Base-by-base conservation (phyloP, 2,797 vertebrate genomes). In the Bovichtus diacanthus region DNA sequence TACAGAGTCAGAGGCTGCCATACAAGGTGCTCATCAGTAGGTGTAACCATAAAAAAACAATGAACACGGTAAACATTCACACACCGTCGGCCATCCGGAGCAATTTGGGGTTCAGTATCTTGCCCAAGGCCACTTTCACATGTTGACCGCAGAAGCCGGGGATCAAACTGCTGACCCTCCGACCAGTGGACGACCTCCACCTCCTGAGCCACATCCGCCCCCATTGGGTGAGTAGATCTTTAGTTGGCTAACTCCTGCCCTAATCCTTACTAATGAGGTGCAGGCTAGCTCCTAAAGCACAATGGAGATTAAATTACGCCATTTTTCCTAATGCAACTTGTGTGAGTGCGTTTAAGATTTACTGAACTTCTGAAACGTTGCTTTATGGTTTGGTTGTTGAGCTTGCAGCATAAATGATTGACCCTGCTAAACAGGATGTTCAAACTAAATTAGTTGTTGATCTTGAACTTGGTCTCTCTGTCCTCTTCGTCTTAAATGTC, bases 191-290 rank as follows among this genome's bases (percentile, higher is more conserved):
- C 7, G 23, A 9, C 23, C 23, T 51, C 13, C 27, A 25, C 12
- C 13, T 27, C 49, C 49, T 51, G 49, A 51, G 13, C 47, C 21
- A 23, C 13, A 49, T 47, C 47, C 47, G n/a, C 23, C 13, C 12
- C 49, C n/a, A n/a, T n/a, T n/a, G n/a, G 2, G 49, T 59, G 56
- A 71, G 53, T 29, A 78, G 47, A 67, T 53, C 70, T 60, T 74
- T 39, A 68, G 53, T 29, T 70, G 43, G 50, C 44, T 31, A 61
- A 79, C 67, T 59, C 60, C 39, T 11, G 36, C 27, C 11, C 38
- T 80, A 78, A 75, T 83, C 74, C 63, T 65, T 25, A 15, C 36
- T 67, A 59, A 71, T 76, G 50, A 73, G 25, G 43, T 43, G 21
- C 59, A 36, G 31, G n/a, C 25, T 18, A 29, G 31, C 11, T 36